Evolutionary conservation across 2,113 vertebrate species (phyloP).

Genomic region (Platycercus adscitus): DNA sequence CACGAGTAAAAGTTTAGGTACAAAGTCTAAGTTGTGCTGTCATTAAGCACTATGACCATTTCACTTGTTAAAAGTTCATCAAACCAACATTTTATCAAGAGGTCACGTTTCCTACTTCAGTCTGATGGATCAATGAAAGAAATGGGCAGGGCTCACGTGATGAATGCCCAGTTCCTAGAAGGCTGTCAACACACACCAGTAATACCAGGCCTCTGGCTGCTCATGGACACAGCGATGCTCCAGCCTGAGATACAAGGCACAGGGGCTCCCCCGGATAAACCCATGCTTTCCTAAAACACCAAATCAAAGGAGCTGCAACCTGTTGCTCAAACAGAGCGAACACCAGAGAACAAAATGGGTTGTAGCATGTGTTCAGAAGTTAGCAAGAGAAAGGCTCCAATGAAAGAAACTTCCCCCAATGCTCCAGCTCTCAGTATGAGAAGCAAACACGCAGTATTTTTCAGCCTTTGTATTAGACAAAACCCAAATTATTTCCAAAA

Average conservation of each 20-base stretch:
- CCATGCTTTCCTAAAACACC: background rate
- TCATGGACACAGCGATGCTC: background rate
- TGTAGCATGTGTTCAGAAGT: background rate
- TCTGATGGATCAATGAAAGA: background rate
- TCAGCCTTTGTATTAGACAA: background rate
- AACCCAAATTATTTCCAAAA: background rate
- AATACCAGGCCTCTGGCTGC: background rate
- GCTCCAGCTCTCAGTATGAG: background rate
- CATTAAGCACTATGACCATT: background rate
- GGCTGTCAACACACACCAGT: background rate
- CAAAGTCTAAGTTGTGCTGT: constrained; percentile 6
- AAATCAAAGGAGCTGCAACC: background rate
- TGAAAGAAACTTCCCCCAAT: background rate
- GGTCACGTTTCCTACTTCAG: background rate
- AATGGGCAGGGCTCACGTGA: background rate
- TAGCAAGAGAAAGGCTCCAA: background rate
- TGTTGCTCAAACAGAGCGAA: background rate
- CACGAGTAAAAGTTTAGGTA: background rate
- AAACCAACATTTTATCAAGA: background rate
- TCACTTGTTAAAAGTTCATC: background rate
- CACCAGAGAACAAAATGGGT: background rate
- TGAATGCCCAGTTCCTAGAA: background rate
- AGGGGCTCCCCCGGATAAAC: background rate
- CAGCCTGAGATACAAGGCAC: background rate
- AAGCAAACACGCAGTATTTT: background rate